Conservation (phyloP, 2,797 vertebrate genomes). For the Chaetodon trifasciatus region DNA sequence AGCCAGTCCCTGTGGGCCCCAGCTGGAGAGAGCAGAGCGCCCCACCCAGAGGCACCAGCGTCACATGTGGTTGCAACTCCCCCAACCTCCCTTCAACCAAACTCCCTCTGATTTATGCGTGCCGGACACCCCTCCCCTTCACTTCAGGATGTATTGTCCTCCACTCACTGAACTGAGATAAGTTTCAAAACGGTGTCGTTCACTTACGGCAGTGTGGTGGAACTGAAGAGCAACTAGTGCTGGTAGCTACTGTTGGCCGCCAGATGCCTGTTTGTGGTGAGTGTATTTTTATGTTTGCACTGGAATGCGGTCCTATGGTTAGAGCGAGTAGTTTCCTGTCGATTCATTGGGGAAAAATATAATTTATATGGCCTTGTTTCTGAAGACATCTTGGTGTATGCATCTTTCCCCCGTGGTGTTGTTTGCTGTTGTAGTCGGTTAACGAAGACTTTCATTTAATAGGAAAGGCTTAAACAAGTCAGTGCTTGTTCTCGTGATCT, state of each 20-base stretch:
- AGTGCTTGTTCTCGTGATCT: constrained; percentile 25
- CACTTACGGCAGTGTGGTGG: constrained; percentile 52
- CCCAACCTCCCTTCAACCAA: constrained; percentile 46
- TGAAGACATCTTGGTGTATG: not conserved
- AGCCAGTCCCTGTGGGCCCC: constrained; percentile 60
- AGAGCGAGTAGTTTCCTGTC: constrained; percentile 35
- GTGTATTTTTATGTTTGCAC: constrained; percentile 71
- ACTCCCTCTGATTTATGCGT: constrained; percentile 66
- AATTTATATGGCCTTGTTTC: not conserved
- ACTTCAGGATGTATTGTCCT: constrained; percentile 82
- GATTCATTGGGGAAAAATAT: constrained; percentile 12
- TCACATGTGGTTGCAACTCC: constrained; percentile 71
- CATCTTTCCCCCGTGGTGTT: not conserved
- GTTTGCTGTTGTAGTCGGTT: not conserved
- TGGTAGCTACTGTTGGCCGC: constrained; percentile 57
- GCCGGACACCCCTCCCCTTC: constrained; percentile 69
- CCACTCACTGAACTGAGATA: constrained; percentile 63
- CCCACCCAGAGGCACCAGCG: constrained; percentile 75
- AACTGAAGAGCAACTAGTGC: constrained; percentile 51
- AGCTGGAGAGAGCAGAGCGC: constrained; percentile 71
- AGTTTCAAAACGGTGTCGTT: constrained; percentile 68
- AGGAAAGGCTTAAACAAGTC: constrained; percentile 34
- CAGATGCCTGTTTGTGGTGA: constrained; percentile 78
- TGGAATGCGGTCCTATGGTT: constrained; percentile 53
- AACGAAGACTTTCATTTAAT: not conserved